These are phyloP conservation scores for Habrosyne pyritoides DNA, from an alignment of 2,888 invertebrate genomes.

Conservation along the genomic window DNA sequence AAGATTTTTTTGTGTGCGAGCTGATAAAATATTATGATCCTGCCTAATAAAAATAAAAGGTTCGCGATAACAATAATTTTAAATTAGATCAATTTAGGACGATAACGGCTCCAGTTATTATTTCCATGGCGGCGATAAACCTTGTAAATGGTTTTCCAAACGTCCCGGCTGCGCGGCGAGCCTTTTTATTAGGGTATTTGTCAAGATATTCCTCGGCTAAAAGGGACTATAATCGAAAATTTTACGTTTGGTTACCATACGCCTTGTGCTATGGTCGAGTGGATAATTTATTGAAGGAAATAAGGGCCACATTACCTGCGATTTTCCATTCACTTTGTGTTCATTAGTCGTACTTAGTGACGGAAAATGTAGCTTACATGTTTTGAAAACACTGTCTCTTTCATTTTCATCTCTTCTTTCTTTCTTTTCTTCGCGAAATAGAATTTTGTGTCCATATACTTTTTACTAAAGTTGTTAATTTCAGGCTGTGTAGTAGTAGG, in stretches of 20 bases:
- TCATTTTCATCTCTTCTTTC: too few relatives aligned
- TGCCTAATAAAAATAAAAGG: constrained; percentile 76
- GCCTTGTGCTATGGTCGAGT: constrained; percentile 47
- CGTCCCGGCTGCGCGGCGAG: constrained; percentile 73
- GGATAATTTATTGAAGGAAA: constrained; percentile 45
- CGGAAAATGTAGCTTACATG: neutral
- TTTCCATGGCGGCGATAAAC: constrained; percentile 81
- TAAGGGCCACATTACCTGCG: constrained; percentile 21
- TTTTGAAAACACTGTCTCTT: too few relatives aligned
- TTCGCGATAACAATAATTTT: constrained; percentile 80
- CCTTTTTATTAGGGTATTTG: constrained; percentile 81
- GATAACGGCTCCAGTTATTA: constrained; percentile 81
- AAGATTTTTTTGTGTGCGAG: constrained; percentile 46
- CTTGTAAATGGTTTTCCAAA: constrained; percentile 82
- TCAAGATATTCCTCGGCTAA: constrained; percentile 76
- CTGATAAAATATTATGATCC: constrained; percentile 70
- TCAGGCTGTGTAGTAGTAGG: neutral
- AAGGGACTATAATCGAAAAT: constrained; percentile 75
- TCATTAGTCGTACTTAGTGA: neutral
- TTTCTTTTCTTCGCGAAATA: too few relatives aligned
- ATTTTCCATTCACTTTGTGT: neutral
- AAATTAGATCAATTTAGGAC: constrained; percentile 81
- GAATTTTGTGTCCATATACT: too few relatives aligned
- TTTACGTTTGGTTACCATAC: constrained; percentile 77
- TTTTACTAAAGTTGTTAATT: neutral